Base-by-base conservation (phyloP, 1,140 invertebrate species). In the Zaprionus camerounensis region DNA sequence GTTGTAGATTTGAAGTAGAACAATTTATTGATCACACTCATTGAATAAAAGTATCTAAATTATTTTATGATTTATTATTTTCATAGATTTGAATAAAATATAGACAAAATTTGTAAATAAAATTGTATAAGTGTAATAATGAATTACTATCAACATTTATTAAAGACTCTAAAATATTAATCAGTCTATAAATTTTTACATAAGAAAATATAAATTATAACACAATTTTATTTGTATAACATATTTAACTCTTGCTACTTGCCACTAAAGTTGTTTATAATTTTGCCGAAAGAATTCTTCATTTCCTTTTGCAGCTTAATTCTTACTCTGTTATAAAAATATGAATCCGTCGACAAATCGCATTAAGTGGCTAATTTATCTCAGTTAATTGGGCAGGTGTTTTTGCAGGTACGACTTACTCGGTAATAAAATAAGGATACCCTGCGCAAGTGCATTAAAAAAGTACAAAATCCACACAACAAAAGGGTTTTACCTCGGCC, bases 381-480 rank as follows among this genome's bases (percentile, higher is more conserved):
- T 28, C 17, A 28, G 12, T 17, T 41, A 67, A 67, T 67, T 66
- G 41, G 46, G 22, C 71, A 73, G 71, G 71, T 73, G 71, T 55
- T 34, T 69, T 62, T 13, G n/a, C 46, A 31, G 56, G 58, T 31
- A 22, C 22, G 34, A 11, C 53, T 17, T 31, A 46, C 53, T 13
- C 12, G 22, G 12, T 58, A 51, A 69, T 55, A 72, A 78, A 69
- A 65, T 69, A 55, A 55, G 56, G 38, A 69, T 71, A 70, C 83
- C 71, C 73, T 13, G 28, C 9, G 56, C 46, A 63, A 80, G 84
- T 64, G 70, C 46, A 82, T 51, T 71, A 87, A 61, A 77, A 79
- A 71, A 64, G 56, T 64, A 85, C 58, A 86, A 75, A 77, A 76
- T 78, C 58, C 66, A 59, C 75, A 79, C 78, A 90, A 84, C 81